phyloP scores from a whole-genome alignment of 2,797 vertebrate species.

The Fratercula arctica region DNA sequence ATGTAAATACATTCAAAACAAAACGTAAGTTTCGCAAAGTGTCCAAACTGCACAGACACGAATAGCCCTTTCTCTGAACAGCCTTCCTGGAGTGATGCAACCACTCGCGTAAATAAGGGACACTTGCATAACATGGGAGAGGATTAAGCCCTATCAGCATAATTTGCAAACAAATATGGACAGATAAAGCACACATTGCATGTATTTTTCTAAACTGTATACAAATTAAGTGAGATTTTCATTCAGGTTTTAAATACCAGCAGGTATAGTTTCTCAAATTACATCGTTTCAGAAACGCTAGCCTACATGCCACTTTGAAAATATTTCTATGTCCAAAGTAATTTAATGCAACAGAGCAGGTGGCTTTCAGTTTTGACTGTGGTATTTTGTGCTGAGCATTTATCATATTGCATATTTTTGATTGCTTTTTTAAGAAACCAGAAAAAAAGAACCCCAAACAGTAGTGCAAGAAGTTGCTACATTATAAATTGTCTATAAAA shows the following conservation, averaged over 20 bases:
- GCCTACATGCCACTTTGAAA: not conserved
- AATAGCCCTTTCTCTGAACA: not conserved
- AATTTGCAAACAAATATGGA: not conserved
- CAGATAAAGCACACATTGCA: not conserved
- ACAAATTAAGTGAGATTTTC: not conserved
- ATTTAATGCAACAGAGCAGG: not conserved
- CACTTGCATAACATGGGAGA: not conserved
- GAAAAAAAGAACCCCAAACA: not conserved
- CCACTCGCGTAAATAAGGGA: not conserved
- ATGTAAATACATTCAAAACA: constrained; percentile 48
- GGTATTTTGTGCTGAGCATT: not conserved
- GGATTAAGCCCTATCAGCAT: not conserved
- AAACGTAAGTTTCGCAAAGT: not conserved
- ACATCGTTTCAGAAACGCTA: not conserved
- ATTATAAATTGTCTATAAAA: not conserved
- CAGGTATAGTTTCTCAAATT: not conserved
- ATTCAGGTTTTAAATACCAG: not conserved
- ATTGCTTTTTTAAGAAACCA: not conserved
- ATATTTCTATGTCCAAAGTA: not conserved
- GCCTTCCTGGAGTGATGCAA: not conserved
- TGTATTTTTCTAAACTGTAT: not conserved
- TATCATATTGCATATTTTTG: not conserved
- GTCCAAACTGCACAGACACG: not conserved
- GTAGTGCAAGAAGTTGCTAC: not conserved
- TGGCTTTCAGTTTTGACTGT: not conserved